Evolutionary conservation across 2,113 vertebrate species (phyloP), one percentile per base, ranked within the genome.

Genomic region (Mastomys coucha): DNA sequence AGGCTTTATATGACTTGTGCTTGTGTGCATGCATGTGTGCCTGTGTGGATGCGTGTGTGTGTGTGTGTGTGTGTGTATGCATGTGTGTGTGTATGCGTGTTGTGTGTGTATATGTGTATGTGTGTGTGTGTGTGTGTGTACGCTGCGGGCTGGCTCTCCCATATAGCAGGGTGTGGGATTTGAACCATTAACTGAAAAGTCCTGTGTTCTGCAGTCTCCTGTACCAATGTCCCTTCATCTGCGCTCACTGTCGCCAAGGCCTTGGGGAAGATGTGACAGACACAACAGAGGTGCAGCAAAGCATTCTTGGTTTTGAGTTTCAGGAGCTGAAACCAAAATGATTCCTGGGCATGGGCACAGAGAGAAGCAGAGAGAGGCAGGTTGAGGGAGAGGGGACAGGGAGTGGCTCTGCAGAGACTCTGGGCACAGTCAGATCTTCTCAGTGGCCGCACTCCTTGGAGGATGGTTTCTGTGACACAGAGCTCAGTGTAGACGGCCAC

Each of bases 281-380:
- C 36, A 60, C 24, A 70, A 70, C 60, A 88, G 92, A 81, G 88
- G 73, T 7, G 22, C n/a, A 13, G 36, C 45, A 45, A 60, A 16
- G 39, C 36, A 8, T 67, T 60, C 75, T 72, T 85, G 72, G 33
- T 60, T 81, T 89, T 86, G 95, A 58, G 80, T 82, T 93, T 94
- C 51, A 85, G 84, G 92, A 70, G 7, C n/a, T 33, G 70, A 45
- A 20, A 28, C 58, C 63, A 69, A 31, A 73, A 63, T 87, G 82
- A 51, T 26, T 75, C 60, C 51, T 9, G 3, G 53, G 19, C 49
- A 26, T 51, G n/a, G 33, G 53, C 4, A 20, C 39, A 49, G 31
- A 67, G 60, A 31, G 28, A 36, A 22, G 16, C 60, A 28, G 60
- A 51, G 12, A 10, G 81, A n/a, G 84, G 65, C 42, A 26, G n/a